Evolutionary conservation across 1,140 invertebrate species (phyloP).

Genomic region (Megalopta genalis): DNA sequence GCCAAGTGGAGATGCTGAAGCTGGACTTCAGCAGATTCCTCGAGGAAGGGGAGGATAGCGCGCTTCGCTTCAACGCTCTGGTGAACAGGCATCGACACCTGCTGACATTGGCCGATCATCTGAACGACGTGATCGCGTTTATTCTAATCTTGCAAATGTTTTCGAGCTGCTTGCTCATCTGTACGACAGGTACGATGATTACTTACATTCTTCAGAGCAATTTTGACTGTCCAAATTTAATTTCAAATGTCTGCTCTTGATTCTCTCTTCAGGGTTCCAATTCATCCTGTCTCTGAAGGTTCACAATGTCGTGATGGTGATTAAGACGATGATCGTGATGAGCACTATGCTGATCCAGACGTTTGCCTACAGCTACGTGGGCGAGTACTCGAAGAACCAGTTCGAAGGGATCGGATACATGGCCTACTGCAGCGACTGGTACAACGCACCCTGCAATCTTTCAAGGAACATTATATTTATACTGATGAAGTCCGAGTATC

Average conservation of each 20-base stretch:
- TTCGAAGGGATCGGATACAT: conserved; percentile 44
- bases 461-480: conserved; percentile 26
- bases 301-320: conserved; percentile 1
- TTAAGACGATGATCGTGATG: conserved; percentile 28
- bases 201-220: neutral
- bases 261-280: conserved; percentile 45
- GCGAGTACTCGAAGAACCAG: conserved; percentile 44
- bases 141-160: conserved; percentile 41
- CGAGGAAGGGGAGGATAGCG: neutral
- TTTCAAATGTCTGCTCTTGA: too few species aligned
- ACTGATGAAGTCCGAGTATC: conserved; percentile 28
- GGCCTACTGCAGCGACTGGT: conserved; percentile 36
- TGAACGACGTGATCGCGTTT: conserved; percentile 17
- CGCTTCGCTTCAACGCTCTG: neutral
- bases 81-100: conserved; percentile 34
- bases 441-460: conserved; percentile 16
- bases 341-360: conserved; percentile 25
- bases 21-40: conserved; percentile 1
- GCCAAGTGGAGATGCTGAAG: conserved; percentile 45
- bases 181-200: conserved; percentile 32
- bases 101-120: conserved; percentile 6
- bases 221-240: neutral
- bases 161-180: conserved; percentile 42
- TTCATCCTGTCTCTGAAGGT: conserved; percentile 44
- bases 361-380: conserved; percentile 43